These are phyloP conservation scores for Oxystoma pomonae DNA, from an alignment of 2,888 invertebrate genomes.

Conservation along the genomic window DNA sequence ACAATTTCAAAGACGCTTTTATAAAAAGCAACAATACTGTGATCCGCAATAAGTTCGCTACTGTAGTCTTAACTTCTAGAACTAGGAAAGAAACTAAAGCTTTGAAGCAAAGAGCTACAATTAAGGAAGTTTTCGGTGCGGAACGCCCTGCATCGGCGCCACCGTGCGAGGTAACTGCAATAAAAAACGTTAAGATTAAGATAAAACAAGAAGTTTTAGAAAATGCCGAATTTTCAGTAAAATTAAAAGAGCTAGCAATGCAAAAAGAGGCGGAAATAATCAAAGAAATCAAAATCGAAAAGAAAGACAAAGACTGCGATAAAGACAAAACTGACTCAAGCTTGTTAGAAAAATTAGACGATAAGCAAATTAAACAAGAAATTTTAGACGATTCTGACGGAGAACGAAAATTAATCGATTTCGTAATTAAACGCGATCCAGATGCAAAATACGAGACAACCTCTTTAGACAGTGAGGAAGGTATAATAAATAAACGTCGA, in stretches of 20 bases:
- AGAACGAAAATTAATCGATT: slow-evolving; percentile 35
- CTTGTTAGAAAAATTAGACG: slow-evolving; percentile 34
- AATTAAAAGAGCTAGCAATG: slow-evolving; percentile 33
- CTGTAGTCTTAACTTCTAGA: slow-evolving; percentile 67
- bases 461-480: slow-evolving; percentile 42
- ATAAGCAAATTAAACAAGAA: slow-evolving; percentile 36
- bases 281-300: slow-evolving; percentile 37
- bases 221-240: slow-evolving; percentile 19
- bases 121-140: slow-evolving; percentile 77
- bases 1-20: slow-evolving; percentile 63
- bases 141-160: slow-evolving; percentile 81
- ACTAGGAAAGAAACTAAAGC: slow-evolving; percentile 72
- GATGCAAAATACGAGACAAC: slow-evolving; percentile 42
- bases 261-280: slow-evolving; percentile 38
- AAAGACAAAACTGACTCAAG: slow-evolving; percentile 28
- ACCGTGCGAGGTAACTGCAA: slow-evolving; percentile 55
- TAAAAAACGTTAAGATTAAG: slow-evolving; percentile 42
- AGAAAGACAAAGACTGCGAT: slow-evolving; percentile 7
- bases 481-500: slow-evolving; percentile 37
- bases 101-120: slow-evolving; percentile 69
- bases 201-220: slow-evolving; percentile 28
- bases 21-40: slow-evolving; percentile 58
- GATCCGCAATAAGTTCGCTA: slow-evolving; percentile 61
- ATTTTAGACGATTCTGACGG: slow-evolving; percentile 32
- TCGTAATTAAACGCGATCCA: slow-evolving; percentile 41